phyloP scores from a whole-genome alignment of 2,113 vertebrate genomes.

The Dolichotis patagonum region DNA sequence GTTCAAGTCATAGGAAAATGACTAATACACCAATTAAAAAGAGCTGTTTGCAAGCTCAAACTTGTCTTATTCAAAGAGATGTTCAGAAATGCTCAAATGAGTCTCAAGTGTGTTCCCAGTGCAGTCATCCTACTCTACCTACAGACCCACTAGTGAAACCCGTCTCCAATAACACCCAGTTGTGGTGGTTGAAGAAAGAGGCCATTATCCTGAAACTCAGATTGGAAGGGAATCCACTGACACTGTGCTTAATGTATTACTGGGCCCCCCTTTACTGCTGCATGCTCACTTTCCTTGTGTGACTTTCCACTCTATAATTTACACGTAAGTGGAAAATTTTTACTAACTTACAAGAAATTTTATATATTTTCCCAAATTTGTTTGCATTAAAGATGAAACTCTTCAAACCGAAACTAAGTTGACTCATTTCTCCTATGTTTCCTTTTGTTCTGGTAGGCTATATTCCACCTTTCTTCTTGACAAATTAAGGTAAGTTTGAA shows the following conservation, averaged over 20 bases:
- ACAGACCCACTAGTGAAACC: background rate
- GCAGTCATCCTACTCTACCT: background rate
- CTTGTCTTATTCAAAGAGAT: background rate
- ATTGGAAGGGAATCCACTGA: background rate
- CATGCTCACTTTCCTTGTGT: background rate
- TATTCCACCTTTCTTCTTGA: background rate
- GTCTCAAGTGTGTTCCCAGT: too few species aligned
- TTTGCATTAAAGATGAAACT: background rate
- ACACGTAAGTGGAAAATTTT: background rate
- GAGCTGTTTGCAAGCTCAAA: background rate
- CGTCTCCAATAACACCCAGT: background rate
- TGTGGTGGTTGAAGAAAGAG: background rate
- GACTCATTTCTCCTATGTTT: background rate
- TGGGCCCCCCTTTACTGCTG: background rate
- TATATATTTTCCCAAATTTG: background rate
- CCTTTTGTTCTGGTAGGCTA: background rate
- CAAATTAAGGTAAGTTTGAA: background rate
- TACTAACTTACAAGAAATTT: background rate
- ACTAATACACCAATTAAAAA: background rate
- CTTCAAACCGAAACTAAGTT: background rate
- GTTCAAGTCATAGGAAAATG: background rate
- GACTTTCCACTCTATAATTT: background rate
- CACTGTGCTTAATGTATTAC: fast-evolving
- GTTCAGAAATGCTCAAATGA: background rate
- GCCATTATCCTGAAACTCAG: background rate